Evolutionary conservation across 2,113 vertebrate genomes (phyloP).

Genomic region (Spheniscus mendiculus): DNA sequence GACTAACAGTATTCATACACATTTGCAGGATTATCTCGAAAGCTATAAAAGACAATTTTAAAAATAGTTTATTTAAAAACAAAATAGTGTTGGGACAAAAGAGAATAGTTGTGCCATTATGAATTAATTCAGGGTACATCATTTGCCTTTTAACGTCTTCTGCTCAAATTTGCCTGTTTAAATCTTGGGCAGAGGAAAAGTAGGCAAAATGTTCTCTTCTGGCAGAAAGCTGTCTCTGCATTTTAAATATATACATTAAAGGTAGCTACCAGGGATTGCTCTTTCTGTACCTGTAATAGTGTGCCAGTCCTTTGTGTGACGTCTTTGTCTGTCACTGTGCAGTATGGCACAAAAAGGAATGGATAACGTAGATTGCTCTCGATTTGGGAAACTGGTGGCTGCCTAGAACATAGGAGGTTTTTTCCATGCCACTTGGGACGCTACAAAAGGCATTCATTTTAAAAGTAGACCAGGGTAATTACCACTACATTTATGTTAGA

Average conservation of each 20-base stretch:
- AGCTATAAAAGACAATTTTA: neutral
- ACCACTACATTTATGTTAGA: slow-evolving; percentile 73
- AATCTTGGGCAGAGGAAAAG: neutral
- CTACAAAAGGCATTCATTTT: slow-evolving; percentile 70
- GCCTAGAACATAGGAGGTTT: neutral
- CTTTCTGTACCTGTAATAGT: neutral
- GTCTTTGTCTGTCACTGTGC: neutral
- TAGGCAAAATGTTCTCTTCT: neutral
- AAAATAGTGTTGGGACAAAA: neutral
- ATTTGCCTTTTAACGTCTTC: neutral
- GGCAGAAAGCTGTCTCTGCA: neutral
- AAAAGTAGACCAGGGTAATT: slow-evolving; percentile 67
- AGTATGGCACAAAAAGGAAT: neutral
- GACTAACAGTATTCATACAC: neutral
- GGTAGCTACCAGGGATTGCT: neutral
- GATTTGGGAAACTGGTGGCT: slow-evolving; percentile 13
- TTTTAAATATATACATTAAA: neutral
- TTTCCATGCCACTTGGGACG: slow-evolving; percentile 44
- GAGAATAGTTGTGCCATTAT: neutral
- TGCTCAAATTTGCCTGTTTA: neutral
- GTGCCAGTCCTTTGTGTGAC: neutral
- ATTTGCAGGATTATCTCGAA: neutral
- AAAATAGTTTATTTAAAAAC: neutral
- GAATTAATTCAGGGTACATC: neutral
- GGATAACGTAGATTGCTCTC: neutral